Evolutionary conservation across 2,113 vertebrate genomes (phyloP), one percentile per base, ranked within the genome.

Genomic region (Eidolon helvum): DNA sequence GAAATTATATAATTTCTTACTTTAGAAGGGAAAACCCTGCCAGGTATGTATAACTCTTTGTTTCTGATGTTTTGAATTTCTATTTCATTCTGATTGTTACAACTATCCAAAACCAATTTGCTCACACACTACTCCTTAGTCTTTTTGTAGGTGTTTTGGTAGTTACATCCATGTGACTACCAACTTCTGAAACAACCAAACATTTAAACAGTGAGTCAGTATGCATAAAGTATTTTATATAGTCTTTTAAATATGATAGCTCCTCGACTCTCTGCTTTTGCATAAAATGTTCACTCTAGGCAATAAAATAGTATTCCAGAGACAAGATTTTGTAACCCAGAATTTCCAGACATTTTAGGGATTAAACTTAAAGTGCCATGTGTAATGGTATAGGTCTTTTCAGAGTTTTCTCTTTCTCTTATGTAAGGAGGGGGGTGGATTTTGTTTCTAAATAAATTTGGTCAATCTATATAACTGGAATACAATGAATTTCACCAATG

Each of bases 1-100:
- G 15, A 78, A 65, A 80, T 92, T 38, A 68, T 94, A 30, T 69
- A 48, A 16, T 83, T 71, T 68, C 11, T 80, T 87, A 43, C 5
- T 91, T 72, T 61, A 63, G 43, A 55, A 3, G 5, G 2, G 57
- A 10, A 96, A 84, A 43, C 16, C 10, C 16, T 89, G 33, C 50
- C 0, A 14, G 21, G 33, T 92, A 48, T 61, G 10, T 59, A 18
- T 72, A 59, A 75, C 68, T 84, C 28, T 91, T 89, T 79, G 35
- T 85, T 93, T 80, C 38, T 97, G 28, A 66, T 93, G n/a, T 90
- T 83, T 96, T 84, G 71, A 63, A 55, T 87, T 78, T 95, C 57
- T 61, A 6, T 50, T 18, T 92, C 33, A 86, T 82, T 82, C 53
- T 85, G 16, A 35, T 77, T 65, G 19, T 95, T 77, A 85, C 16